Evolutionary conservation across 2,797 vertebrate species (phyloP).

Genomic region (Hephaestus fuliginosus): DNA sequence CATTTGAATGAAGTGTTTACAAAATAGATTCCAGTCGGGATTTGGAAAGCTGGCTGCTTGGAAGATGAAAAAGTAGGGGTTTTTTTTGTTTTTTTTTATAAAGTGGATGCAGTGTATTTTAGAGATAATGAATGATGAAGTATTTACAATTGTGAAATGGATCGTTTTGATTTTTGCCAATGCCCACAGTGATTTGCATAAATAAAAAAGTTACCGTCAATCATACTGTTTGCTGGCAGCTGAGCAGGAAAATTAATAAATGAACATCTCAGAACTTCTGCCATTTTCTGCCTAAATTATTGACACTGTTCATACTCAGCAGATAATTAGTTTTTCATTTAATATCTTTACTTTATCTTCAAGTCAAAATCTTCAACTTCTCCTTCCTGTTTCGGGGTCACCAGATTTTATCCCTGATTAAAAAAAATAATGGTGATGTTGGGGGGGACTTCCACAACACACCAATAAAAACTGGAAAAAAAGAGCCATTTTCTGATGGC

Average conservation of each 20-base stretch:
- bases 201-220: slow-evolving; percentile 9
- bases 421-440: slow-evolving; percentile 46
- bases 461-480: slow-evolving; percentile 46
- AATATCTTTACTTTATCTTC: not conserved
- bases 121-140: slow-evolving; percentile 34
- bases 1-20: slow-evolving; percentile 31
- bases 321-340: not conserved
- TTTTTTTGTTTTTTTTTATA: not conserved
- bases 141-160: slow-evolving; percentile 33
- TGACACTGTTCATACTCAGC: not conserved
- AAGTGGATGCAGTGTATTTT: slow-evolving; percentile 12
- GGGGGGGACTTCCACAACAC: slow-evolving; percentile 27
- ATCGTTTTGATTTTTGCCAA: not conserved
- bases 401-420: slow-evolving; percentile 15
- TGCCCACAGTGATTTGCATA: not conserved
- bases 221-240: slow-evolving; percentile 11
- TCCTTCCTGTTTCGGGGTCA: not conserved
- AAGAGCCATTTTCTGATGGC: slow-evolving; percentile 56
- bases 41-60: not conserved
- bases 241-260: not conserved
- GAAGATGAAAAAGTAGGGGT: slow-evolving; percentile 9
- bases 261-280: slow-evolving; percentile 1
- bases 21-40: slow-evolving; percentile 9
- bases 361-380: not conserved
- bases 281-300: not conserved